Conservation (phyloP, 2,113 vertebrate species). For the Corythaixoides concolor region DNA sequence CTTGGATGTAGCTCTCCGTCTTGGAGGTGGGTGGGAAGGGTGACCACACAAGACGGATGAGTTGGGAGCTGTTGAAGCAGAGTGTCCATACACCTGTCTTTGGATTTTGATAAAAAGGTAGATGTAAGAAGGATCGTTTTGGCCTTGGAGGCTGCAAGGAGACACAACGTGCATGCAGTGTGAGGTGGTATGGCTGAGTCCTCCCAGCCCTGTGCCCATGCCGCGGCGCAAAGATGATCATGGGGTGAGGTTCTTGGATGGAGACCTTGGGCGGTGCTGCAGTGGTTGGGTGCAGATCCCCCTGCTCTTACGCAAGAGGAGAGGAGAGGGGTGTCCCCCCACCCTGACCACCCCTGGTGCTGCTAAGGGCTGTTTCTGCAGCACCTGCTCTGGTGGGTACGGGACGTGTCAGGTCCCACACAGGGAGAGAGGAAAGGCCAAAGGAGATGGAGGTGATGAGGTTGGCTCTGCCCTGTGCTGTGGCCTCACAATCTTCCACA, state of each 20-base stretch:
- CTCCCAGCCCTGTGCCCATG: accelerated
- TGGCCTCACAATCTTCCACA: neutral
- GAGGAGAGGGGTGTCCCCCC: neutral
- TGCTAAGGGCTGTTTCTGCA: neutral
- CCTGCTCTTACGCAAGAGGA: neutral
- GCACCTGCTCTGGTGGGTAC: too few relatives aligned
- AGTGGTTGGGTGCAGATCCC: accelerated
- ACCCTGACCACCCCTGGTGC: neutral
- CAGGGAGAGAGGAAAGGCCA: too few relatives aligned
- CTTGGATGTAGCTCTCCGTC: accelerated
- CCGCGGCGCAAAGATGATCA: accelerated
- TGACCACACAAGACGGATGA: accelerated
- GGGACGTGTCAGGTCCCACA: accelerated
- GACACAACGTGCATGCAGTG: accelerated
- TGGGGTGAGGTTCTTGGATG: neutral
- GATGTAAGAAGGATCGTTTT: accelerated
- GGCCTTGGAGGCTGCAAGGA: neutral
- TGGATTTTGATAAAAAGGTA: neutral
- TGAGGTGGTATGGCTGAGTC: neutral
- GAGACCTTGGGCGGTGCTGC: neutral
- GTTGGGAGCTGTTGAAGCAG: neutral
- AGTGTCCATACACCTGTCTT: accelerated
- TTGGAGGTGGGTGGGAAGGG: neutral
- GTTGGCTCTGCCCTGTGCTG: neutral
- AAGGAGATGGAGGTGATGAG: neutral